Conservation (phyloP, 2,797 vertebrate species). For the Microhierax caerulescens region DNA sequence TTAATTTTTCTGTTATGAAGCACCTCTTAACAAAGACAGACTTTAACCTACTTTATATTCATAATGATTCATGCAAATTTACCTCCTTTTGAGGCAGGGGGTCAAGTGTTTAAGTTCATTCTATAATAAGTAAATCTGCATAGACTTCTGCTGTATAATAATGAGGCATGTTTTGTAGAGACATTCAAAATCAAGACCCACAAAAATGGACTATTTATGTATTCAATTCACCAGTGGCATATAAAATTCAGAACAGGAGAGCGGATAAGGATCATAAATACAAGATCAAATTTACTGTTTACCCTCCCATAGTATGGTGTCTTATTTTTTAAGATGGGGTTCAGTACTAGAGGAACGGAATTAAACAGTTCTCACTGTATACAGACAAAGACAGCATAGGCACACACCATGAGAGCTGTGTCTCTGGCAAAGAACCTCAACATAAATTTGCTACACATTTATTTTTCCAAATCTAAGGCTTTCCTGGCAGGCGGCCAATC, state of each 20-base stretch:
- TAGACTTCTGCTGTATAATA: background rate
- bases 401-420: background rate
- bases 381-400: background rate
- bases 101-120: conserved; percentile 7
- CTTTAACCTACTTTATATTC: conserved; percentile 35
- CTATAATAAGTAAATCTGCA: background rate
- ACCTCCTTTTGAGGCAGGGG: background rate
- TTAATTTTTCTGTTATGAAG: background rate
- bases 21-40: background rate
- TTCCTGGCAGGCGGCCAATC: conserved; percentile 35
- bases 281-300: background rate
- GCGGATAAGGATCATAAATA: background rate
- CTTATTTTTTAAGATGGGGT: background rate
- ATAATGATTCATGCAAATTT: background rate
- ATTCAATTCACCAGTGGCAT: background rate
- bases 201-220: background rate
- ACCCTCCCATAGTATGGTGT: background rate
- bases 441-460: conserved; percentile 21
- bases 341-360: background rate
- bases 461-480: conserved; percentile 45
- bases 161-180: background rate
- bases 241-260: background rate
- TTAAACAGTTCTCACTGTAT: background rate
- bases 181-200: background rate
- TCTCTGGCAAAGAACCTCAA: conserved; percentile 1